phyloP scores from a whole-genome alignment of 2,113 vertebrate species.

The Parotia lawesii region DNA sequence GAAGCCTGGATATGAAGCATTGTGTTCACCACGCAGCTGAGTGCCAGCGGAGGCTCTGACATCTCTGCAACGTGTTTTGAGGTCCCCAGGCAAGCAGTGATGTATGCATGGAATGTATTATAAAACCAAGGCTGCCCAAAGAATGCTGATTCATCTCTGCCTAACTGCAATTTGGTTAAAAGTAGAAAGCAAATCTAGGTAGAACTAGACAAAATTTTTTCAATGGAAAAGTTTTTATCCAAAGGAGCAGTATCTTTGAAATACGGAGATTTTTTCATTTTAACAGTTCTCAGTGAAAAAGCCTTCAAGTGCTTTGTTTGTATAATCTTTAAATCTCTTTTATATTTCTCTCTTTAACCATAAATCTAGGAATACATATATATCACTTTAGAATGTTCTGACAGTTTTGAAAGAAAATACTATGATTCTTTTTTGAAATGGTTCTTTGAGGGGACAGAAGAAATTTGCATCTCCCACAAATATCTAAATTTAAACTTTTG shows the following conservation, averaged over 20 bases:
- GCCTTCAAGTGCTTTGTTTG: neutral
- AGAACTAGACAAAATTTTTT: neutral
- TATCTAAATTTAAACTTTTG: constrained; percentile 40
- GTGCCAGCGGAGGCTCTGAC: neutral
- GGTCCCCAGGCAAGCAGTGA: neutral
- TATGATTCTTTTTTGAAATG: constrained; percentile 1
- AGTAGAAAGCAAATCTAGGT: neutral
- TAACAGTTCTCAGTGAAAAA: neutral
- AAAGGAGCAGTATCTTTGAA: neutral
- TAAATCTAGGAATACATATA: neutral
- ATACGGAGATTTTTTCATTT: neutral
- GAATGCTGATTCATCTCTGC: neutral
- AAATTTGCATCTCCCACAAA: constrained; percentile 47
- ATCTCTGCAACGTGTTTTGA: neutral
- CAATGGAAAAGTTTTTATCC: neutral
- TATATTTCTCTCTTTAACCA: neutral
- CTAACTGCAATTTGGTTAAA: neutral
- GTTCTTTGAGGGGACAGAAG: constrained; percentile 8
- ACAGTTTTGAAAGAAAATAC: constrained; percentile 19
- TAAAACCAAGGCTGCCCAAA: neutral
- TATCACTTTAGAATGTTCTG: neutral
- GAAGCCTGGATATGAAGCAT: neutral
- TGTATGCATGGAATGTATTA: neutral
- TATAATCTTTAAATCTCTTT: constrained; percentile 13
- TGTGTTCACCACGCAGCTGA: accelerated